Evolutionary conservation across 2,113 vertebrate genomes (phyloP), one percentile per base, ranked within the genome.

Genomic region (Mungos mungo): DNA sequence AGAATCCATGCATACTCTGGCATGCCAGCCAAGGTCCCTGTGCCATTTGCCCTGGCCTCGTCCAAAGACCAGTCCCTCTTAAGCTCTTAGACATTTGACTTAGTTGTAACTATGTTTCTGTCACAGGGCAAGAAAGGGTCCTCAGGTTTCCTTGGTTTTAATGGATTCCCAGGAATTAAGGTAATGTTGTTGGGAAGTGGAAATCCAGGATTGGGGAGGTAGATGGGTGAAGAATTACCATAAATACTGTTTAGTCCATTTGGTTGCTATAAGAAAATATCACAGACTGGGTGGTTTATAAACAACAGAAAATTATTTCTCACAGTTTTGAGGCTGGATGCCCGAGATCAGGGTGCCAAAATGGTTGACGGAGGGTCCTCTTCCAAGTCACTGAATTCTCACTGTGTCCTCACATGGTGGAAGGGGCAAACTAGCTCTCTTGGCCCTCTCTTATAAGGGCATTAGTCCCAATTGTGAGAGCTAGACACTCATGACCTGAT

Each of bases 111-210:
- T 27, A 0, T 96, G 50, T 98, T 97, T 97, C 60, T 97, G 83
- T 98, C 79, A 21, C 90, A 98, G 97, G 99, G 99, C 27, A 97
- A 94, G 77, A 69, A 97, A 29, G 99, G 99, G 33, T 84, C 98
- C 21, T 71, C 98, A 47, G 99, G 99, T 60, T 96, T 98, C 93
- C 94, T 98, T 66, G 99, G 99, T 88, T 85, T 97, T 79, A 97
- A 98, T 97, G 98, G 99, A 94, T 98, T 98, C 0, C 87, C 74
- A 74, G 99, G 99, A 98, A 82, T 96, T 76, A 99, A 99, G 99
- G 99, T 99, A 99, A 97, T 35, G 88, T 93, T 57, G 68, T 54
- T 93, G 79, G 15, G 77, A 95, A 95, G 23, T 92, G 11, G 95
- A 96, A 91, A 88, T 68, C 45, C 21, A 74, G 41, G 77, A 65